These are phyloP conservation scores for Apostichopus leukothele DNA, from an alignment of 53 echinoderm and acorn worm genomes.

Conservation along the genomic window DNA sequence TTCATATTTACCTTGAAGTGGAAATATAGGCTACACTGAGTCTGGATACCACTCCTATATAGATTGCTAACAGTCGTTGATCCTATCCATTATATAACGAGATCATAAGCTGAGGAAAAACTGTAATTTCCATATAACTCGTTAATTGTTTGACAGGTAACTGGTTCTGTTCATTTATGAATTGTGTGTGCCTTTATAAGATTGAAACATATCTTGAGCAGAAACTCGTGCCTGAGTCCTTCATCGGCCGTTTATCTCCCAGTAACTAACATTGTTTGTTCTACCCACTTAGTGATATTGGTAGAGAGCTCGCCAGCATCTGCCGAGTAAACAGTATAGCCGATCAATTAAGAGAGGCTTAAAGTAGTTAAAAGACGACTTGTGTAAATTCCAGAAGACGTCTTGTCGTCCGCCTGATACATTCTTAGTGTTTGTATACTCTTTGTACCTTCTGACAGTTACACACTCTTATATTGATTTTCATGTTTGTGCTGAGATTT, in stretches of 20 bases:
- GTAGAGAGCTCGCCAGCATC: constrained; percentile 10
- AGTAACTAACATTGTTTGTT: not conserved
- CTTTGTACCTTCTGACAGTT: not conserved
- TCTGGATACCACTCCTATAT: too few species aligned
- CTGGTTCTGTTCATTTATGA: too few species aligned
- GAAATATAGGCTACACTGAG: too few species aligned
- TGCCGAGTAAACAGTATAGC: not conserved
- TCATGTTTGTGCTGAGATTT: constrained; percentile 21
- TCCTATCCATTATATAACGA: too few species aligned
- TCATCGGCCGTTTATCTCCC: not conserved
- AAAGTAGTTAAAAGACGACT: constrained; percentile 12
- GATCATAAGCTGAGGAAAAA: too few species aligned
- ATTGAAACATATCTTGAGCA: too few species aligned
- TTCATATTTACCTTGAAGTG: too few species aligned
- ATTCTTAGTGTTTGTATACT: not conserved
- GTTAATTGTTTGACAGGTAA: too few species aligned
- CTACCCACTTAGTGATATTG: not conserved
- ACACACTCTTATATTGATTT: constrained; percentile 20
- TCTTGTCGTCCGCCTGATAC: not conserved
- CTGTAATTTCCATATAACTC: too few species aligned
- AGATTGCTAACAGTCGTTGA: too few species aligned
- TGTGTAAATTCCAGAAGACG: not conserved
- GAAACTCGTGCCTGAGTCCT: too few species aligned
- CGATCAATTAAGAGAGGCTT: constrained; percentile 11
- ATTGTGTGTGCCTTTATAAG: too few species aligned